Conservation (phyloP, 1,140 invertebrate genomes). For the Antheraea pernyi region DNA sequence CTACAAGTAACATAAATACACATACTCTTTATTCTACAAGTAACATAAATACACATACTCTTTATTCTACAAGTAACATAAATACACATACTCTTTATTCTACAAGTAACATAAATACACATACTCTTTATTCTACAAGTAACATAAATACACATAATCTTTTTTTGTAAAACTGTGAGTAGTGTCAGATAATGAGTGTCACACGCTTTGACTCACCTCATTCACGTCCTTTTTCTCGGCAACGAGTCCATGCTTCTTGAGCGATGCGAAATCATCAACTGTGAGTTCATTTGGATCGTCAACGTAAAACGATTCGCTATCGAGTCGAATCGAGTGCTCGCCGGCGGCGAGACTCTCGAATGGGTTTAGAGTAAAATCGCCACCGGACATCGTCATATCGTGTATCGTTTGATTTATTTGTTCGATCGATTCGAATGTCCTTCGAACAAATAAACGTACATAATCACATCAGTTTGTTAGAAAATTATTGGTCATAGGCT, state of each 20-base stretch:
- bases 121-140: too few relatives aligned
- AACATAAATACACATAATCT: too few relatives aligned
- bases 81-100: too few relatives aligned
- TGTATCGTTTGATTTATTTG: slow-evolving; percentile 75
- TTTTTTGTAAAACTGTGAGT: too few relatives aligned
- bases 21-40: too few relatives aligned
- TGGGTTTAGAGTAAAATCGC: slow-evolving; percentile 69
- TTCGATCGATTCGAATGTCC: slow-evolving; percentile 58
- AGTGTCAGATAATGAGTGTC: too few relatives aligned
- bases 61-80: too few relatives aligned
- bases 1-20: too few relatives aligned
- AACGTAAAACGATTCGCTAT: slow-evolving; percentile 60
- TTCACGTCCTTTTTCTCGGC: slow-evolving; percentile 63
- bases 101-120: too few relatives aligned
- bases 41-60: too few relatives aligned
- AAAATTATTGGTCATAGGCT: too few relatives aligned
- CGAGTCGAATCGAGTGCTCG: slow-evolving; percentile 63
- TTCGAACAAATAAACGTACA: not conserved
- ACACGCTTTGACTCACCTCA: slow-evolving; percentile 40
- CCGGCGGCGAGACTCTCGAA: slow-evolving; percentile 59
- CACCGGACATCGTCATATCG: slow-evolving; percentile 73
- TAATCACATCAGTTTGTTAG: too few relatives aligned
- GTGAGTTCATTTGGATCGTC: slow-evolving; percentile 63
- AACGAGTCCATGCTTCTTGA: slow-evolving; percentile 71
- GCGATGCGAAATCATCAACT: slow-evolving; percentile 68